Percentiles rank a stretch among this genome's conserved stretches.
phyloP scores from a whole-genome alignment of 1,140 invertebrate species.

The Sarcophaga peregrina region DNA sequence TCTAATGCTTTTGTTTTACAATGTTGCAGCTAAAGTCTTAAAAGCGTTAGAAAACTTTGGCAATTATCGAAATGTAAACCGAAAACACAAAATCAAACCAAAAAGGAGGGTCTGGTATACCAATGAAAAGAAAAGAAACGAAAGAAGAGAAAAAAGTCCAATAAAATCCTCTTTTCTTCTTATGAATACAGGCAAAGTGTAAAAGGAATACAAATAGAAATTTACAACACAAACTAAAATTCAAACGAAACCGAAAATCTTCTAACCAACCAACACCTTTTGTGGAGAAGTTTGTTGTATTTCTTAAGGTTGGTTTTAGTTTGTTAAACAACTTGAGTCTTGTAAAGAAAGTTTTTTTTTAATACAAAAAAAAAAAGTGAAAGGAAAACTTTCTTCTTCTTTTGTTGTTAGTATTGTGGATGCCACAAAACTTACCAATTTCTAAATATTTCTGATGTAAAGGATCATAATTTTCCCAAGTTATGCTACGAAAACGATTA shows the following conservation, averaged over 20 bases:
- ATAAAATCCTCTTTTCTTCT: neutral
- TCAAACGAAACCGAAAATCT: neutral
- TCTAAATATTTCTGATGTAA: constrained; percentile 92
- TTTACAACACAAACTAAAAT: neutral
- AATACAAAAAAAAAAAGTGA: neutral
- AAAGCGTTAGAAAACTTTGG: neutral
- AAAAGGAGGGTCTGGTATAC: no score
- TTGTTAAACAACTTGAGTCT: no score
- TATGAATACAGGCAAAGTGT: neutral
- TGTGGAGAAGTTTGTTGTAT: neutral
- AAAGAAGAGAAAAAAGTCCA: neutral
- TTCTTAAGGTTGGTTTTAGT: no score
- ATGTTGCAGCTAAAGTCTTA: no score
- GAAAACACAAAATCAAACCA: neutral
- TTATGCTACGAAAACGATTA: constrained; percentile 83
- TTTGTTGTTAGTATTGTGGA: neutral
- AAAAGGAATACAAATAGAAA: neutral
- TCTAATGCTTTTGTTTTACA: no score
- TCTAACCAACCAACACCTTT: neutral
- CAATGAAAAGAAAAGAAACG: neutral
- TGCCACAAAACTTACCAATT: constrained; percentile 79
- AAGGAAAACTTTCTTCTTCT: neutral
- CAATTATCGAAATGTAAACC: constrained; percentile 13
- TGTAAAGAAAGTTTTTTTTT: no score
- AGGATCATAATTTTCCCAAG: constrained; percentile 92